Conservation (phyloP, 2,113 vertebrate species). For the Hylia prasina region DNA sequence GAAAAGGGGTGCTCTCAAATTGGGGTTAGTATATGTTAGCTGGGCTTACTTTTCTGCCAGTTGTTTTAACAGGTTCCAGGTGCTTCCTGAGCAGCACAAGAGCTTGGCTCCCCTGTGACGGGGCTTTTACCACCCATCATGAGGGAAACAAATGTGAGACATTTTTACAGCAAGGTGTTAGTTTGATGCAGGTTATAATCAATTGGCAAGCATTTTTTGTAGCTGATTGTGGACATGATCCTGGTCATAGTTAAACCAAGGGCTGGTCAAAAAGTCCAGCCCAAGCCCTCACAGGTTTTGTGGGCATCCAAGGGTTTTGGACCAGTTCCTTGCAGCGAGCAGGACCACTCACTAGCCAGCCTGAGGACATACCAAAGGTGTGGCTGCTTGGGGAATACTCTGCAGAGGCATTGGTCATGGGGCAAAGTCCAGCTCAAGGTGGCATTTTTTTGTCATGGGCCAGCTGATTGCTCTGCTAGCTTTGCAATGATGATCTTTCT, state of each 20-base stretch:
- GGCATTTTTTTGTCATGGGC: neutral
- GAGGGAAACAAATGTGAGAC: neutral
- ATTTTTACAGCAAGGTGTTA: neutral
- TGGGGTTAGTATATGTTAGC: neutral
- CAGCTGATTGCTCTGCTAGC: neutral
- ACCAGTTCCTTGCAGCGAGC: neutral
- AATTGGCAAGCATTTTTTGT: constrained; percentile 68
- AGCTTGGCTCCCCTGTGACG: accelerated
- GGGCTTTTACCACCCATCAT: neutral
- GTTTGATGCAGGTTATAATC: constrained; percentile 64
- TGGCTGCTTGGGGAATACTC: neutral
- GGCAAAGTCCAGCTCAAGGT: neutral
- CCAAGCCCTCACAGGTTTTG: neutral
- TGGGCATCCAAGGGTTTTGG: neutral
- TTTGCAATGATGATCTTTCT: constrained; percentile 48
- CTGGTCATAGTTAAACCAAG: neutral
- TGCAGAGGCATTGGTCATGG: neutral
- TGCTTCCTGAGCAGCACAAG: neutral
- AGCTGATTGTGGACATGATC: neutral
- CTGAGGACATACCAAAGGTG: neutral
- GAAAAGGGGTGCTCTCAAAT: neutral
- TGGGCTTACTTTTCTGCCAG: neutral
- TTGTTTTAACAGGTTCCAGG: neutral
- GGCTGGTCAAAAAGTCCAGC: neutral
- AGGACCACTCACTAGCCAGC: neutral